phyloP scores from a whole-genome alignment of 2,888 invertebrate species.

The Galerucella nymphaeae region DNA sequence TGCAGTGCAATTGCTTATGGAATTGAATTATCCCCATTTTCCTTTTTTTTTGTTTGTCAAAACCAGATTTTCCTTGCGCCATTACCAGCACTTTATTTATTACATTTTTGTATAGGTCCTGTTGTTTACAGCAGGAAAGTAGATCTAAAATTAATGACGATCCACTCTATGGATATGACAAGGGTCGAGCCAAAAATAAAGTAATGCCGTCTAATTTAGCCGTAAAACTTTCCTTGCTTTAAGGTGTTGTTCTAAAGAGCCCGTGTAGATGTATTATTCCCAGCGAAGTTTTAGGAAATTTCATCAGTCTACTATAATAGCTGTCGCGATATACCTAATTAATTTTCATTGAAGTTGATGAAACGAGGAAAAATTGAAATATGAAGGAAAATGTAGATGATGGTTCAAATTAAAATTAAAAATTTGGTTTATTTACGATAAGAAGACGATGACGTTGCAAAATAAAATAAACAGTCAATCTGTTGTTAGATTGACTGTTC shows the following conservation, averaged over 20 bases:
- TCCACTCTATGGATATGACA: slow-evolving; percentile 13
- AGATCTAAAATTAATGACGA: slow-evolving; percentile 27
- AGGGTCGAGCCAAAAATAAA: slow-evolving; percentile 13
- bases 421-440: no score
- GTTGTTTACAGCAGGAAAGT: slow-evolving; percentile 3
- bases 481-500: no score
- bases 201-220: slow-evolving; percentile 17
- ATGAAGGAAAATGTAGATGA: background rate
- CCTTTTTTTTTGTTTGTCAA: slow-evolving; percentile 12
- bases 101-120: slow-evolving; percentile 9
- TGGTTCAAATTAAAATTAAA: no score
- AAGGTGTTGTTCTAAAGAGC: background rate
- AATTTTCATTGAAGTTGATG: background rate
- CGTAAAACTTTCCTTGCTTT: background rate
- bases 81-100: slow-evolving; percentile 20
- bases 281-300: background rate
- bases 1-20: background rate
- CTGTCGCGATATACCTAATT: background rate
- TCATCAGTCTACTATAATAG: background rate
- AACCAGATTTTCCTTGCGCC: slow-evolving; percentile 19
- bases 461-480: no score
- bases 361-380: background rate
- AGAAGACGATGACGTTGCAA: no score
- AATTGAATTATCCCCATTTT: background rate
- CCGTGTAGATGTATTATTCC: background rate